These are phyloP conservation scores for Lycocorax pyrrhopterus DNA, from an alignment of 2,113 vertebrate genomes.

Conservation along the genomic window DNA sequence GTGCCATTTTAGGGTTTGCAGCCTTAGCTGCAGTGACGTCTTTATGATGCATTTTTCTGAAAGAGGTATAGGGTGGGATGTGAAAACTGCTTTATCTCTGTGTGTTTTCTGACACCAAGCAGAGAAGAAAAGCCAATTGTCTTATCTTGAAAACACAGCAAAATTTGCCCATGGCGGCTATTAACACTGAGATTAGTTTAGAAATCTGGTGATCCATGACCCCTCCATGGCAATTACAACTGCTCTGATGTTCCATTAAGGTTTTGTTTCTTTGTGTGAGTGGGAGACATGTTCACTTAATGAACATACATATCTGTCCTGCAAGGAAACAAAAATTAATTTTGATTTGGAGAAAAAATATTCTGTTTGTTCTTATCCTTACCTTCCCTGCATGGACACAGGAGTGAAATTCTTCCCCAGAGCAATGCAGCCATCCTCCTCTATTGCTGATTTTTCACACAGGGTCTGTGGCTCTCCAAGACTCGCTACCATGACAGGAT, in stretches of 20 bases:
- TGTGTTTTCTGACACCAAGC: background rate
- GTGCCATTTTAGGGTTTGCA: background rate
- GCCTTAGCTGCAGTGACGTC: fast-evolving
- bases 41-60: background rate
- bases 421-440: conserved; percentile 49
- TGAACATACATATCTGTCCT: background rate
- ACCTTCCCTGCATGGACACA: conserved; percentile 60
- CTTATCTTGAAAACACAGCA: background rate
- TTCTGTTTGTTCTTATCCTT: background rate
- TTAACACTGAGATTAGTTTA: background rate
- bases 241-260: background rate
- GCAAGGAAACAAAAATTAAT: background rate
- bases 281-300: conserved; percentile 2
- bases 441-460: conserved; percentile 63
- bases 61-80: background rate
- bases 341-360: background rate
- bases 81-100: background rate
- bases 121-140: background rate
- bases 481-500: conserved; percentile 70
- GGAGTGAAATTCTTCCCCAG: conserved; percentile 46
- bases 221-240: background rate
- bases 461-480: conserved; percentile 65
- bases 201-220: background rate
- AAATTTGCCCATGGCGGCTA: background rate
- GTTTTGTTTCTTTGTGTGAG: background rate